Evolutionary conservation across 1,140 invertebrate genomes (phyloP).

Genomic region (Hormaphis cornu): DNA sequence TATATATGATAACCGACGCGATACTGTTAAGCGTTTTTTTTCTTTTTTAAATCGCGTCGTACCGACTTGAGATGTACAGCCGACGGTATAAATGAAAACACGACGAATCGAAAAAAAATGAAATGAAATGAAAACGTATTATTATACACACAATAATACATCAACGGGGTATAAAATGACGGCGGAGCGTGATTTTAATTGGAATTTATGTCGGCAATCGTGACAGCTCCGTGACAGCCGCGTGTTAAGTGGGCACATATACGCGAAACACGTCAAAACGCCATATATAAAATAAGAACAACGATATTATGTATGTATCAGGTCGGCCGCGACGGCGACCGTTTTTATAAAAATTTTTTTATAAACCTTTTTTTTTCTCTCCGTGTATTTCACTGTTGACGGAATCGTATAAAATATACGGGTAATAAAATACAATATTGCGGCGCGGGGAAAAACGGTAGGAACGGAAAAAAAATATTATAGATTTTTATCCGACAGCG

Average conservation of each 20-base stretch:
- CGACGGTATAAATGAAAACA: too few species aligned
- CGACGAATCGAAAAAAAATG: neutral
- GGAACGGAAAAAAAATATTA: conserved; percentile 11
- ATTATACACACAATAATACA: neutral
- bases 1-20: too few species aligned
- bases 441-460: neutral
- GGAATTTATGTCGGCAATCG: conserved; percentile 28
- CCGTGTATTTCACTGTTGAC: too few species aligned
- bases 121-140: neutral
- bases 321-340: too few species aligned
- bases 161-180: conserved; percentile 18
- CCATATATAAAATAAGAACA: neutral
- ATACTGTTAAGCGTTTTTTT: too few species aligned
- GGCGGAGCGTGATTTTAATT: conserved; percentile 26
- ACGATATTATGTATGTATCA: neutral
- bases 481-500: conserved; percentile 21
- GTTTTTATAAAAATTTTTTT: too few species aligned
- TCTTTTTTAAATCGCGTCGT: too few species aligned
- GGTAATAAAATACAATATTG: conserved; percentile 4
- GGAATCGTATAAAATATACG: too few species aligned
- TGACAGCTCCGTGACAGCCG: conserved; percentile 11
- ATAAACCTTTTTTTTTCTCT: too few species aligned
- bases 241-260: too few species aligned
- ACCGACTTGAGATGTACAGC: neutral
- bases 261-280: neutral